Evolutionary conservation across 2,888 invertebrate species (phyloP).

Genomic region (Notodonta ziczac): DNA sequence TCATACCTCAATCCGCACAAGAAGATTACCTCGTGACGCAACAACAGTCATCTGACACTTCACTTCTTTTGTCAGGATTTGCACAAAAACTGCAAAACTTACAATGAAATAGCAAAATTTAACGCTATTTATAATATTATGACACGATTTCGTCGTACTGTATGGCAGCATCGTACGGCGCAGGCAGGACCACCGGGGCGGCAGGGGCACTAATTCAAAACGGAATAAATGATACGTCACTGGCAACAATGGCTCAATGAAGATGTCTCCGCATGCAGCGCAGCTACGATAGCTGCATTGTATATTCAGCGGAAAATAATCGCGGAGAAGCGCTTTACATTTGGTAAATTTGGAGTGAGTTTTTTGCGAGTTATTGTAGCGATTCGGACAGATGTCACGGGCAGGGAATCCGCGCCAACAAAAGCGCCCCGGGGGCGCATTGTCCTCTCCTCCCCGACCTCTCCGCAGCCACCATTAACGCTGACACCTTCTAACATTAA

Average conservation of each 20-base stretch:
- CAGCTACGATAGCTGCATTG: constrained; percentile 55
- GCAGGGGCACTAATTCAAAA: constrained; percentile 57
- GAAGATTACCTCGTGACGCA: constrained; percentile 25
- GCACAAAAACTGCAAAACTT: constrained; percentile 38
- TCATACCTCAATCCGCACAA: constrained; percentile 22
- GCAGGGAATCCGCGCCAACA: constrained; percentile 75
- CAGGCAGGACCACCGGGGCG: constrained; percentile 67
- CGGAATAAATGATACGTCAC: constrained; percentile 76
- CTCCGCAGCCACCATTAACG: constrained; percentile 74
- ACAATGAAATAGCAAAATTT: constrained; percentile 55
- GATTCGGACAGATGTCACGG: constrained; percentile 82
- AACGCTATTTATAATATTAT: constrained; percentile 70
- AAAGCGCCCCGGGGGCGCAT: constrained; percentile 80
- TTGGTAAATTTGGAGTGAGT: constrained; percentile 74
- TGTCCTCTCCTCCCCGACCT: constrained; percentile 69
- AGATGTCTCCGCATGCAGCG: constrained; percentile 61
- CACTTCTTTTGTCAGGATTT: constrained; percentile 18
- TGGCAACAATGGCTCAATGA: constrained; percentile 72
- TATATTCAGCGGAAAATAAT: constrained; percentile 71
- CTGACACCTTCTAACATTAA: constrained; percentile 77
- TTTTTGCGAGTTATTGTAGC: constrained; percentile 83
- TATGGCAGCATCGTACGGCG: constrained; percentile 34
- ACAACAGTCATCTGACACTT: constrained; percentile 20
- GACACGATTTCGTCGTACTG: constrained; percentile 54
- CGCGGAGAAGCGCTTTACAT: constrained; percentile 64